Base-by-base conservation (phyloP, 2,888 invertebrate species). In the Leucania comma region DNA sequence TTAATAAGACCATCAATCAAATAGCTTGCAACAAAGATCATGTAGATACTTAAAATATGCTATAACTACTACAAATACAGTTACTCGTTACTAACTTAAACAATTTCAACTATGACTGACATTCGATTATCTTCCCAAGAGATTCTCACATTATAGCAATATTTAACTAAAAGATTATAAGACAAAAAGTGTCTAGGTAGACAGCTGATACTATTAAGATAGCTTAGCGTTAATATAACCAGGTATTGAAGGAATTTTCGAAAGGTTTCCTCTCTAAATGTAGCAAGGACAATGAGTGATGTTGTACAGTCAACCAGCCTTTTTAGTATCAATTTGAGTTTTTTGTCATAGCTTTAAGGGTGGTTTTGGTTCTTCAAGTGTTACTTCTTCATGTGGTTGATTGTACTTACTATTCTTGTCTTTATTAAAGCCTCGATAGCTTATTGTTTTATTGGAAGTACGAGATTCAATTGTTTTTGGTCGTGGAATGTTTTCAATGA, bases 261-360 rank as follows among this genome's bases (percentile, higher is more conserved):
- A 93, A 93, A 92, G 93, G 93, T 57, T 64, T 85, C 86, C 84
- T 82, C 87, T 90, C 85, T 90, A 90, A 89, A 80, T 89, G 88
- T 88, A 89, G 89, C 93, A 93, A 93, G 93, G 93, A 92, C 93
- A 84, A 59, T 66, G 65, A 72, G 58, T 80, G 72, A 73, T 69
- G 80, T 75, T 29, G 63, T 67, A 57, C 67, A 72, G 67, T 66
- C 57, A 26, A 53, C 42, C 1, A 14, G 0, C 12, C 1, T 29
- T 1, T 10, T 14, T 14, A 6, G 10, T 32, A 32, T 22, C 20
- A 17, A 14, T 51, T 69, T 57, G 14, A 24, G 14, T n/a, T 29
- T 32, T n/a, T 48, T n/a, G 0, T 3, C 29, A 1, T 0, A 8
- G 35, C n/a, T 38, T 14, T 50, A 29, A 57, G 70, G 8, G 14